Percentiles rank a stretch among this genome's conserved stretches.
Conservation (phyloP, 2,113 vertebrate genomes). For the Plotosus lineatus region DNA sequence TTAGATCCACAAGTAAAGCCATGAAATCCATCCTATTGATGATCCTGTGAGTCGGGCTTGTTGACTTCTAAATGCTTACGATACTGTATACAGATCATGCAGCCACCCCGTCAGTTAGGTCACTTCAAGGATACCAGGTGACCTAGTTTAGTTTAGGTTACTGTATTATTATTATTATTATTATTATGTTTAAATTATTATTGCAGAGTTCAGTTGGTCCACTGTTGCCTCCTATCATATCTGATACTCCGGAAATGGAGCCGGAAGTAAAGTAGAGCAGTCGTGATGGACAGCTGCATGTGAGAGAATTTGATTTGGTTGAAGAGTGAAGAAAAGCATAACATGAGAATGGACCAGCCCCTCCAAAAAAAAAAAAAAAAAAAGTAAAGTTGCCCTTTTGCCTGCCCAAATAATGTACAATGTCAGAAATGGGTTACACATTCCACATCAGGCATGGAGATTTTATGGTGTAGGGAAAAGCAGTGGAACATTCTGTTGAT, state of each 20-base stretch:
- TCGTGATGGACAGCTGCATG: not conserved
- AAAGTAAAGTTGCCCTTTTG: conserved; percentile 16
- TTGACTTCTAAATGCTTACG: no score
- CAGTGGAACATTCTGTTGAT: conserved; percentile 18
- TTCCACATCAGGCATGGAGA: conserved; percentile 53
- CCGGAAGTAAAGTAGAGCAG: not conserved
- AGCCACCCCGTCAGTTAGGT: not conserved
- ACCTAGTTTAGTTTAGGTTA: no score
- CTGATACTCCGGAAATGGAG: not conserved
- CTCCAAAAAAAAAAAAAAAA: conserved; percentile 20
- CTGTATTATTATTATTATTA: no score
- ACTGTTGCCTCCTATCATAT: not conserved
- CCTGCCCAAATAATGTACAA: conserved; percentile 31
- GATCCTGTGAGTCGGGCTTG: no score
- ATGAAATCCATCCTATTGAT: not conserved
- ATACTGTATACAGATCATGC: no score
- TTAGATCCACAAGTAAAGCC: not conserved
- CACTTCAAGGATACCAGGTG: not conserved
- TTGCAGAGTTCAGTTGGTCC: not conserved
- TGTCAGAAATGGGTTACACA: conserved; percentile 48
- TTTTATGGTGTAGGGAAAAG: conserved; percentile 43
- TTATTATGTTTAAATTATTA: no score
- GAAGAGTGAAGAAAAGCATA: conserved; percentile 4
- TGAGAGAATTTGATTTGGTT: conserved; percentile 1
- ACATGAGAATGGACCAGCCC: conserved; percentile 32